Base-by-base conservation (phyloP, 2,888 invertebrate species). In the Sminthurides aquaticus region DNA sequence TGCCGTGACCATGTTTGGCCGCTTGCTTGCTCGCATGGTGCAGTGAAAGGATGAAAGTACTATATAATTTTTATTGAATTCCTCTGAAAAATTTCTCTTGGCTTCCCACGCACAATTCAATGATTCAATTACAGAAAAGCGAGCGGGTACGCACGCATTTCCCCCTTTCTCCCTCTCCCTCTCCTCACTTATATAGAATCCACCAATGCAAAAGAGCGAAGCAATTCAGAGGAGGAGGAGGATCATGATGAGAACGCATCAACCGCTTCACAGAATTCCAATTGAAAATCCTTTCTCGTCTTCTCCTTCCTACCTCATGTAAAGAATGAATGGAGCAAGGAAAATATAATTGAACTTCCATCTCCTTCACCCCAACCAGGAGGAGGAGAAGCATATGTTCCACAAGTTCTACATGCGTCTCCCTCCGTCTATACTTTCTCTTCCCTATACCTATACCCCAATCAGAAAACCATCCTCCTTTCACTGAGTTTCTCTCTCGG, bases 211-310 rank as follows among this genome's bases (percentile, higher is more conserved):
- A 20, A 52, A 52, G 52, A 52, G 8, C 20, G 18, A 18, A 8
- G 52, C 52, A 8, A 52, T 8, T 8, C 8, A 20, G 20, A 52
- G 52, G 52, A 52, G 20, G 52, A 52, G 52, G 52, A 52, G 52
- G 52, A 52, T 8, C 15, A 52, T 52, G 52, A 52, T 52, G 52
- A 52, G 52, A 52, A 20, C 52, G 52, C 15, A 52, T 52, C 15
- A 52, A 52, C 20, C 52, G 52, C 15, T 52, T 52, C 52, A 52
- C 52, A 52, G 52, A 20, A 52, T 52, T 52, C 52, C 5, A 52
- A 52, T 52, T 52, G 52, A 52, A 52, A 52, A 52, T 52, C 52
- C 52, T 20, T 52, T 52, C 52, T 52, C 52, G 52, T 52, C 52
- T 5, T 52, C 52, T 52, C 20, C 20, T 52, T 20, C 15, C 15